phyloP scores from a whole-genome alignment of 1,140 invertebrate genomes.

The Halesus radiatus region DNA sequence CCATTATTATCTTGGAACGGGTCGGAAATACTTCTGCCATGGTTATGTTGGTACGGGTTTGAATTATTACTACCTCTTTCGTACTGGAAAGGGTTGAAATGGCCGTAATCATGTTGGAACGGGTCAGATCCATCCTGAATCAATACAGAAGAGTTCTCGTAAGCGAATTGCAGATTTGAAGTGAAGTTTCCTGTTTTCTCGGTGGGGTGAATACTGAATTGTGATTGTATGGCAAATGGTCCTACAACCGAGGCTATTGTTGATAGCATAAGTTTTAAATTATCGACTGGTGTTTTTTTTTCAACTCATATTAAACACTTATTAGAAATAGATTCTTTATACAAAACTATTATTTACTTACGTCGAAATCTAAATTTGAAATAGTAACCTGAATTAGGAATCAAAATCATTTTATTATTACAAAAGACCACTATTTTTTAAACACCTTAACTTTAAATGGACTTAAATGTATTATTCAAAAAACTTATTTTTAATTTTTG shows the following conservation, averaged over 20 bases:
- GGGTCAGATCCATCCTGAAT: slow-evolving; percentile 3
- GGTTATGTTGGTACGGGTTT: too few relatives aligned
- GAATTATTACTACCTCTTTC: too few relatives aligned
- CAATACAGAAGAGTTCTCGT: neutral
- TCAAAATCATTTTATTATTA: slow-evolving; percentile 13
- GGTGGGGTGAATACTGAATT: neutral
- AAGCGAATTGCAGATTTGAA: too few relatives aligned
- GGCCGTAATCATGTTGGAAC: neutral
- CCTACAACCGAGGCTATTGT: slow-evolving; percentile 51
- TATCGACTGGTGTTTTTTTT: neutral
- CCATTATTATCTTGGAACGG: too few relatives aligned
- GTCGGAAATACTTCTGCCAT: too few relatives aligned
- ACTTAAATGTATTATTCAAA: too few relatives aligned
- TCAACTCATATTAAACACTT: neutral
- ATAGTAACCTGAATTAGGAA: slow-evolving; percentile 14
- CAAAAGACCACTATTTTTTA: neutral
- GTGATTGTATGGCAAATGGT: slow-evolving; percentile 40
- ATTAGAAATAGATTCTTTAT: neutral
- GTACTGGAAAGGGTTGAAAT: neutral
- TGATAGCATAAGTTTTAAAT: slow-evolving; percentile 54
- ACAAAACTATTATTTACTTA: neutral
- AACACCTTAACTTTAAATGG: neutral
- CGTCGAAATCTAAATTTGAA: slow-evolving; percentile 30
- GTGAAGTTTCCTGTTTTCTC: slow-evolving; percentile 11
- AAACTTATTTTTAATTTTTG: too few relatives aligned